Percentiles rank a stretch among this genome's conserved stretches.
Evolutionary conservation across 1,140 invertebrate genomes (phyloP).

Genomic region (Drosophila santomea): DNA sequence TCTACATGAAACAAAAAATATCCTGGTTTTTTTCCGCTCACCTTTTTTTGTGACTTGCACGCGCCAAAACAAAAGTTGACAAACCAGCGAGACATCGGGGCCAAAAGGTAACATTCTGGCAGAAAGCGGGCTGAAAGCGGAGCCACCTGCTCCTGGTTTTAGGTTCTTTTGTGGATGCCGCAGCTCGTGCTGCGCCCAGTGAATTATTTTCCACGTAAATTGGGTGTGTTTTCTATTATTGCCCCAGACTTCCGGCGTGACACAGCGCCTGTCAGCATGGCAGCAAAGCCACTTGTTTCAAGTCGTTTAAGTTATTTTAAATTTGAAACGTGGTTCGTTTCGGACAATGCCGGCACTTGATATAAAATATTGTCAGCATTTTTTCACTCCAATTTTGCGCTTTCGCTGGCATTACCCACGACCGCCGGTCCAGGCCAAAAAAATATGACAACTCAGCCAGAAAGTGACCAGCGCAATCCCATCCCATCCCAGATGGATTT

Average conservation of each 20-base stretch:
- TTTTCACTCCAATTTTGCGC: conserved; percentile 24
- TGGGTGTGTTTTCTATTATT: conserved; percentile 82
- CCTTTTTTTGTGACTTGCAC: conserved; percentile 37
- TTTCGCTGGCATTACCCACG: conserved; percentile 19
- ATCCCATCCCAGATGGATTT: not conserved
- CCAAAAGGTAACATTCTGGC: conserved; percentile 43
- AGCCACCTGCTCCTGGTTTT: conserved; percentile 34
- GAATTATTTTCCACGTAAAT: conserved; percentile 75
- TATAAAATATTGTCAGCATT: conserved; percentile 55
- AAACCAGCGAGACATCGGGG: conserved; percentile 31
- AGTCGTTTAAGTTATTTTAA: conserved; percentile 76
- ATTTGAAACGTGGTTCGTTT: conserved; percentile 63
- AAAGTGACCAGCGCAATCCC: conserved; percentile 8
- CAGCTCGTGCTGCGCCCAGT: conserved; percentile 55
- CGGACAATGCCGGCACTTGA: conserved; percentile 42
- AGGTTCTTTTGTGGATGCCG: conserved; percentile 25
- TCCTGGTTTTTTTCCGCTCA: conserved; percentile 24
- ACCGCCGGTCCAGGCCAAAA: too few species aligned
- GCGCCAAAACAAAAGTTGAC: conserved; percentile 52
- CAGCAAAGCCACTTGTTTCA: conserved; percentile 64
- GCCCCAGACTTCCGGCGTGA: conserved; percentile 77
- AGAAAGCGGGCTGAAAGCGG: conserved; percentile 19
- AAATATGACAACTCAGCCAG: conserved; percentile 35
- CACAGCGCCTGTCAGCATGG: conserved; percentile 60
- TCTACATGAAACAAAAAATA: conserved; percentile 32